Percentiles rank a stretch among this genome's conserved stretches.
phyloP scores from a whole-genome alignment of 2,888 invertebrate genomes.

The Artemia sinica region DNA sequence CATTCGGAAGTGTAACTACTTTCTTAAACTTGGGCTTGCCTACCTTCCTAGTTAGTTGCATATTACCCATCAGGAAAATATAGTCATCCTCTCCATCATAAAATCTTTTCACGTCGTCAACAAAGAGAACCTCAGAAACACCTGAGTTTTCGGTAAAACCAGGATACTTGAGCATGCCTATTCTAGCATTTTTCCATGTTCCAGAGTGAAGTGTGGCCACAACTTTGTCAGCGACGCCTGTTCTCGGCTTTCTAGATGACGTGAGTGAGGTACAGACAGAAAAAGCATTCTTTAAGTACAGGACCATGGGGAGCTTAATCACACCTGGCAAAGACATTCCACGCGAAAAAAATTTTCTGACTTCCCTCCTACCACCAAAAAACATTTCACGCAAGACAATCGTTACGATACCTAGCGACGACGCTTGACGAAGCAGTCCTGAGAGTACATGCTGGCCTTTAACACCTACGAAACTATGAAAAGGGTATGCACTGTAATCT shows the following conservation, averaged over 20 bases:
- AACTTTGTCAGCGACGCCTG: constrained; percentile 7
- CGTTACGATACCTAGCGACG: background rate
- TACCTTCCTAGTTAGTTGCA: constrained; percentile 9
- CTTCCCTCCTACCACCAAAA: background rate
- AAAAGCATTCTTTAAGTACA: constrained; percentile 8
- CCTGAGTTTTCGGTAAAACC: constrained; percentile 3
- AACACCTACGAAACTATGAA: background rate
- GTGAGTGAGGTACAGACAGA: constrained; percentile 3
- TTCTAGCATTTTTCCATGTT: background rate
- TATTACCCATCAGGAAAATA: constrained; percentile 6
- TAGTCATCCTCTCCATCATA: constrained; percentile 6
- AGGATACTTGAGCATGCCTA: constrained; percentile 7
- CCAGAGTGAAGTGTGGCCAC: background rate
- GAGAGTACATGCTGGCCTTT: background rate
- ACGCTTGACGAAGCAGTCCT: background rate
- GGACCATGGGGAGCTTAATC: constrained; percentile 8
- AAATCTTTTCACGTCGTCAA: background rate
- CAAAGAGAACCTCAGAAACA: constrained; percentile 9
- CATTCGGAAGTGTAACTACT: constrained; percentile 6
- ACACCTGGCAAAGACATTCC: background rate
- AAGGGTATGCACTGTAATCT: background rate
- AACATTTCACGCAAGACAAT: background rate
- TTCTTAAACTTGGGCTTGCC: constrained; percentile 7
- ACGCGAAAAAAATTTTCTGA: background rate
- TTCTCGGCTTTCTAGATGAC: background rate